Percentiles rank a stretch among this genome's conserved stretches.
phyloP scores from a whole-genome alignment of 2,797 vertebrate species.

The Urosaurus nigricauda region DNA sequence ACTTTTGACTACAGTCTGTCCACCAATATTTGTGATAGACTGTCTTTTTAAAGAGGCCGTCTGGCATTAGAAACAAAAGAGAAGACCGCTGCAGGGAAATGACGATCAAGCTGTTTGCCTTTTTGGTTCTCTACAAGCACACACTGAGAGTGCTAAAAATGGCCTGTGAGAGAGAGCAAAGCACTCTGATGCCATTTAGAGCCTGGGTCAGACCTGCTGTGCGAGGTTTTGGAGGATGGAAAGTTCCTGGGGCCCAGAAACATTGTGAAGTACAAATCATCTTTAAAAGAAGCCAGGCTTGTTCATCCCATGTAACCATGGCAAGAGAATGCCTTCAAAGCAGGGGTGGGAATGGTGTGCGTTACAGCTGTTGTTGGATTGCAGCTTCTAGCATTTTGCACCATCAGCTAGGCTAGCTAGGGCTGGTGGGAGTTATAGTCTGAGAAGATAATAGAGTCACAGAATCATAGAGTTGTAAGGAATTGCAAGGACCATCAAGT shows the following conservation, averaged over 20 bases:
- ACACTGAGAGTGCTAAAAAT: constrained; percentile 20
- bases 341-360: too few relatives aligned
- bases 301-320: background rate
- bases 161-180: fast-evolving
- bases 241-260: constrained; percentile 9
- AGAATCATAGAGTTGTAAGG: too few relatives aligned
- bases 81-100: constrained; percentile 5
- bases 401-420: too few relatives aligned
- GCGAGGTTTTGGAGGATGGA: background rate
- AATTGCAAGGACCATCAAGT: too few relatives aligned
- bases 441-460: too few relatives aligned
- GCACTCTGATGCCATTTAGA: background rate
- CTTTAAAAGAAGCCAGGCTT: background rate
- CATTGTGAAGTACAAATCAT: background rate
- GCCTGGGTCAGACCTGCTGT: constrained; percentile 1
- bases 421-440: too few relatives aligned
- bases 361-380: too few relatives aligned
- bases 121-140: constrained; percentile 2
- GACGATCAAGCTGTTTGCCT: background rate
- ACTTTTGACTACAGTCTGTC: constrained; percentile 38
- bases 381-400: too few relatives aligned
- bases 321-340: background rate
- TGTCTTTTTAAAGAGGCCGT: constrained; percentile 3
- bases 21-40: background rate
- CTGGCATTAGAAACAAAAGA: constrained; percentile 24